These are phyloP conservation scores for Leptothorax acervorum DNA, from an alignment of 2,888 invertebrate genomes.

Conservation along the genomic window DNA sequence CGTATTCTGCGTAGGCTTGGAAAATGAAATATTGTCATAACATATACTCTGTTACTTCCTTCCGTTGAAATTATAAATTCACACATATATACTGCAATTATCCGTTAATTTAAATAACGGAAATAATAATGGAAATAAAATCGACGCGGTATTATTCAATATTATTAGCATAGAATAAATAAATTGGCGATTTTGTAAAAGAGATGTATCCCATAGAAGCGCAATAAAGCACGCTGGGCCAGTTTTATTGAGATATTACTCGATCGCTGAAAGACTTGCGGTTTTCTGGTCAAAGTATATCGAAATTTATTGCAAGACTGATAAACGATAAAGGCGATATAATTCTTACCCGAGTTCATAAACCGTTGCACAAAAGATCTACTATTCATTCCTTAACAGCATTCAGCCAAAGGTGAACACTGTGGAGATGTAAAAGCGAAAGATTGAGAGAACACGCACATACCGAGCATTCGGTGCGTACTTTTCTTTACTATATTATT, in stretches of 20 bases:
- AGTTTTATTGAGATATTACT: conserved; percentile 37
- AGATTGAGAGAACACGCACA: neutral
- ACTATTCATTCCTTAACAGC: conserved; percentile 8
- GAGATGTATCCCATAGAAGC: neutral
- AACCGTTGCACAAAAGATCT: conserved; percentile 38
- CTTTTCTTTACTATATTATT: neutral
- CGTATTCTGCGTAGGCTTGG: conserved; percentile 5
- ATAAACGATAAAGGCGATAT: conserved; percentile 27
- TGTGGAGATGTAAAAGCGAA: neutral
- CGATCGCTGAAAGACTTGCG: conserved; percentile 21
- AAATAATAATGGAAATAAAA: neutral
- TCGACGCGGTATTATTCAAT: neutral
- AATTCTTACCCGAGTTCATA: conserved; percentile 36
- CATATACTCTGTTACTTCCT: neutral
- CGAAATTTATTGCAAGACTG: conserved; percentile 44
- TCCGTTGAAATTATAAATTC: neutral
- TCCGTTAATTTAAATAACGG: conserved; percentile 11
- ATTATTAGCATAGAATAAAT: conserved; percentile 21
- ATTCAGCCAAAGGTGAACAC: conserved; percentile 12
- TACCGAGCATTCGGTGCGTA: neutral
- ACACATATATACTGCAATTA: neutral
- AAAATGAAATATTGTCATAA: conserved; percentile 37
- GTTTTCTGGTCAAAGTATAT: conserved; percentile 40
- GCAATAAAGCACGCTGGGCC: neutral
- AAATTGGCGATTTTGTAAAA: conserved; percentile 14